Conservation (phyloP, 2,113 vertebrate genomes). For the Anoplopoma fimbria region DNA sequence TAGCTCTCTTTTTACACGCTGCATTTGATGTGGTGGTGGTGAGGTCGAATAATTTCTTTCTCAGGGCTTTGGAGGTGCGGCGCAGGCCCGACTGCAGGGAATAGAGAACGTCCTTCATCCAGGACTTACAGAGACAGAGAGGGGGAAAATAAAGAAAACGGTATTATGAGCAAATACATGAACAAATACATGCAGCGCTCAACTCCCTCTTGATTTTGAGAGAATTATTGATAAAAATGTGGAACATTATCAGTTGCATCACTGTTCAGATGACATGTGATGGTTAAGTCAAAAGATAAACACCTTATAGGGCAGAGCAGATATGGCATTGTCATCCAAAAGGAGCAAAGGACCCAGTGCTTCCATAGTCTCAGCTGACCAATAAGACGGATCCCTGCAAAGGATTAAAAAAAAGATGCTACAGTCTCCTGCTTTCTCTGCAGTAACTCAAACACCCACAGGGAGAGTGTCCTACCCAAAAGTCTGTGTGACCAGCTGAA, state of each 20-base stretch:
- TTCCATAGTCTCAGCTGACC: conserved; percentile 70
- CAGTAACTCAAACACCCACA: background rate
- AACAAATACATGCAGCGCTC: background rate
- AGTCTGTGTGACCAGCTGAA: conserved; percentile 57
- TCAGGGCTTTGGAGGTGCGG: conserved; percentile 34
- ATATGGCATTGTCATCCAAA: conserved; percentile 54
- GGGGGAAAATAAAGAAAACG: background rate
- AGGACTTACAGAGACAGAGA: conserved; percentile 57
- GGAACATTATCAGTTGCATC: background rate
- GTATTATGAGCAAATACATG: background rate
- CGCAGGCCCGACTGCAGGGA: conserved; percentile 49
- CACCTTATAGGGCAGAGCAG: conserved; percentile 73
- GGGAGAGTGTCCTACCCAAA: conserved; percentile 72
- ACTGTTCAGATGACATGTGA: background rate
- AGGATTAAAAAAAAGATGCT: background rate
- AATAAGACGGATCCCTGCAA: conserved; percentile 74
- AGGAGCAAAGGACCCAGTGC: conserved; percentile 70
- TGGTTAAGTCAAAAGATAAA: background rate
- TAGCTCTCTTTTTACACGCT: conserved; percentile 57
- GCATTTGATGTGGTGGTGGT: conserved; percentile 20
- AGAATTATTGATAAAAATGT: background rate
- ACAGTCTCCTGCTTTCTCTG: background rate
- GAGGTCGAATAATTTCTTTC: conserved; percentile 70
- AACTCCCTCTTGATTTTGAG: background rate
- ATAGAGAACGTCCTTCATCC: conserved; percentile 70